Conservation (phyloP, 2,113 vertebrate genomes). For the Perca schrenkii region DNA sequence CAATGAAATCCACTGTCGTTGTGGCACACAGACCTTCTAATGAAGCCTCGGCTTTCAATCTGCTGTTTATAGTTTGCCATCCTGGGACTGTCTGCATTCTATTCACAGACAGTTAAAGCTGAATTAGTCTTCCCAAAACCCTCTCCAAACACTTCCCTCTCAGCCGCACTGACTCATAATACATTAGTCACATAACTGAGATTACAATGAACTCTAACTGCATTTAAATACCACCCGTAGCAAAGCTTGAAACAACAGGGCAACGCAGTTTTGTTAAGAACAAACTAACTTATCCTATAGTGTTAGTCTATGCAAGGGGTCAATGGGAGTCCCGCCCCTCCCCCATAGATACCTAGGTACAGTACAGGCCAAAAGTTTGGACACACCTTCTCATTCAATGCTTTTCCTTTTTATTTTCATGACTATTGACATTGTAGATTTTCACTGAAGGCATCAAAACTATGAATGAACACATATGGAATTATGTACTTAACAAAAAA, state of each 20-base stretch:
- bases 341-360: background rate
- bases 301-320: background rate
- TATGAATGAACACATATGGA: too few relatives aligned
- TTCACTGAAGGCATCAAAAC: too few relatives aligned
- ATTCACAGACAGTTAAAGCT: slow-evolving; percentile 37
- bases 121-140: slow-evolving; percentile 35
- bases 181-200: slow-evolving; percentile 15
- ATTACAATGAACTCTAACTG: slow-evolving; percentile 34
- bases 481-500: too few relatives aligned
- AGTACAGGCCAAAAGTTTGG: too few relatives aligned
- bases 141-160: slow-evolving; percentile 30
- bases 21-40: slow-evolving; percentile 52
- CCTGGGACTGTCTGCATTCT: slow-evolving; percentile 27
- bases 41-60: slow-evolving; percentile 47
- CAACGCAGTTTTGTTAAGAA: background rate
- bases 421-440: too few relatives aligned
- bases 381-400: too few relatives aligned
- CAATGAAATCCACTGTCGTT: slow-evolving; percentile 66
- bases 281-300: background rate
- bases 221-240: slow-evolving; percentile 8
- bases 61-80: slow-evolving; percentile 36
- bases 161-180: slow-evolving; percentile 34
- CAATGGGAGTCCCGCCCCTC: background rate
- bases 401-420: too few relatives aligned
- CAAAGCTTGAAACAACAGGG: background rate